Evolutionary conservation across 2,888 invertebrate species (phyloP).

Genomic region (Conus canariensis): DNA sequence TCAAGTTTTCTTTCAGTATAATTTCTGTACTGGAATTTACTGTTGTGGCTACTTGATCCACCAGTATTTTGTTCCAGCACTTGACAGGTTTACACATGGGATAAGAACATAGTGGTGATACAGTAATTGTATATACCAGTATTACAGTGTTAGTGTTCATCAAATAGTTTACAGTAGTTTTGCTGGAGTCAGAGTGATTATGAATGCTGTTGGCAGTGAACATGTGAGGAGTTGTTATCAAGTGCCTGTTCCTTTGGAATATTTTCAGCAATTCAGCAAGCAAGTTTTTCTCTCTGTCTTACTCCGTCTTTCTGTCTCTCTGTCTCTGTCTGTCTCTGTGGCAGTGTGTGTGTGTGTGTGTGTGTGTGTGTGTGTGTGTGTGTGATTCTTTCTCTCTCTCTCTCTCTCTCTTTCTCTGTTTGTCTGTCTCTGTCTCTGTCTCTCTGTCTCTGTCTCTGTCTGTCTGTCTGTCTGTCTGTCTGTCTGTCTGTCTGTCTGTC

Average conservation of each 20-base stretch:
- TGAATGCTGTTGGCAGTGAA: slow-evolving; percentile 16
- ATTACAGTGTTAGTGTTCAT: too few species aligned
- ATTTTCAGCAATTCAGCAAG: slow-evolving; percentile 36
- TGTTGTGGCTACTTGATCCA: too few species aligned
- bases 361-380: too few species aligned
- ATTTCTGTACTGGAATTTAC: too few species aligned
- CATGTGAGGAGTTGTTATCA: slow-evolving; percentile 23
- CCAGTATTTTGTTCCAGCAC: too few species aligned
- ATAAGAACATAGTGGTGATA: too few species aligned
- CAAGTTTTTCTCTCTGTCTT: neutral
- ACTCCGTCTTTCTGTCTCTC: neutral
- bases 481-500: neutral
- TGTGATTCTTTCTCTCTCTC: neutral
- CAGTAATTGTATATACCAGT: too few species aligned
- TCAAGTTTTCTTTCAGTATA: too few species aligned
- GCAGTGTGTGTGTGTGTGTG: too few species aligned
- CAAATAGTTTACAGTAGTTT: too few species aligned
- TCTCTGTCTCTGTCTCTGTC: neutral
- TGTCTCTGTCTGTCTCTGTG: neutral
- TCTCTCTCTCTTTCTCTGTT: neutral
- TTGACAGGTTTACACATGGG: too few species aligned
- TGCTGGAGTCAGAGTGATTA: neutral
- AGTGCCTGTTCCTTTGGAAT: slow-evolving; percentile 38
- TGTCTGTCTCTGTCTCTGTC: neutral
- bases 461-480: neutral